A percentile compares a stretch with the other conserved stretches of the same genome.
These are phyloP conservation scores for Ypsolopha sequella DNA, from an alignment of 2,888 invertebrate species.

Conservation along the genomic window DNA sequence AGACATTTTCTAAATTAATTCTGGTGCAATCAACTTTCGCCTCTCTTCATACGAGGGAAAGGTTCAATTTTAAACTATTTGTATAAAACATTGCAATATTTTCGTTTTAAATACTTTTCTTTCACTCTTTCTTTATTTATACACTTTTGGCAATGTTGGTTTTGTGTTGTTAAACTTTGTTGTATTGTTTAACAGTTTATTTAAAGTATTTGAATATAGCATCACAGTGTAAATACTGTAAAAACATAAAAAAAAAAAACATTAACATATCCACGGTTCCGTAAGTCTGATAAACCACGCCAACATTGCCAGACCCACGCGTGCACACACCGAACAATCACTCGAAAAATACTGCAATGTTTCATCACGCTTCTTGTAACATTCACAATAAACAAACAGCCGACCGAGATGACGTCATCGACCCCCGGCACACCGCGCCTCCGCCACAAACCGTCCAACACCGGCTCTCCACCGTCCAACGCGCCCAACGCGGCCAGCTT, in stretches of 20 bases:
- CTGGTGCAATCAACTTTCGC: constrained; percentile 31
- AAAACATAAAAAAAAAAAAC: neutral
- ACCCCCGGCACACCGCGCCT: neutral
- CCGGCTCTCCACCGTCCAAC: constrained; percentile 18
- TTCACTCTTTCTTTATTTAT: neutral
- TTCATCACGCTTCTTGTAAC: neutral
- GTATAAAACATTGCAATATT: constrained; percentile 8
- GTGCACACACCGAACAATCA: too few relatives aligned
- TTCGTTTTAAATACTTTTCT: neutral
- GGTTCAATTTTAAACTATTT: neutral
- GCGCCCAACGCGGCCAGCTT: constrained; percentile 35
- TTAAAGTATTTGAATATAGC: neutral
- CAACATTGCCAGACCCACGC: too few relatives aligned
- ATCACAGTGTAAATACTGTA: neutral
- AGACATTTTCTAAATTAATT: constrained; percentile 8
- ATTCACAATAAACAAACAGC: neutral
- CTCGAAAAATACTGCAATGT: neutral
- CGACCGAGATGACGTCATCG: neutral
- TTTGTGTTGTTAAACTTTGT: neutral
- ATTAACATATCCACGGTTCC: neutral
- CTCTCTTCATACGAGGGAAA: constrained; percentile 13
- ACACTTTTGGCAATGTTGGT: neutral
- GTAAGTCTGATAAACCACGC: too few relatives aligned
- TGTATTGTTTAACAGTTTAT: neutral
- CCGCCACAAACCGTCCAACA: constrained; percentile 19